A percentile compares a stretch with the other conserved stretches of the same genome.
phyloP scores from a whole-genome alignment of 2,113 vertebrate species.

The Odocoileus hemionus region DNA sequence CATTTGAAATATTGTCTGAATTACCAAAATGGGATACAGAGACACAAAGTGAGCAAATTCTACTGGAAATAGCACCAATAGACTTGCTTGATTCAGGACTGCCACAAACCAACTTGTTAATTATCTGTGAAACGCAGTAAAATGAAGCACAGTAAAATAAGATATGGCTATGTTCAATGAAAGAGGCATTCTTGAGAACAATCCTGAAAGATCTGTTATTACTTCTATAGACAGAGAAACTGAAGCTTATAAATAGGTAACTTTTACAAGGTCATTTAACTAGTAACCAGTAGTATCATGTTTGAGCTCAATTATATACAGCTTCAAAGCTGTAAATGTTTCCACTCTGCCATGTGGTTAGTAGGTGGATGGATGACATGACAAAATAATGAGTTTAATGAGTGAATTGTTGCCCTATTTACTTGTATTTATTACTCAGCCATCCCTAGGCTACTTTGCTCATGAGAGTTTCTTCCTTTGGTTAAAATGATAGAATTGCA shows the following conservation, averaged over 20 bases:
- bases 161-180: not conserved
- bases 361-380: not conserved
- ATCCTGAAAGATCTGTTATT: not conserved
- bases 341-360: not conserved
- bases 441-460: not conserved
- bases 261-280: not conserved
- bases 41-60: not conserved
- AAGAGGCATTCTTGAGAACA: not conserved
- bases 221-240: not conserved
- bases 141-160: not conserved
- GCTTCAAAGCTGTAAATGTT: not conserved
- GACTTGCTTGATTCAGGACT: not conserved
- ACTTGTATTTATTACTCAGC: not conserved
- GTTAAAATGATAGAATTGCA: not conserved
- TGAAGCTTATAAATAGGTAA: not conserved
- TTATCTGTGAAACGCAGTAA: not conserved
- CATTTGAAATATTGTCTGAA: not conserved
- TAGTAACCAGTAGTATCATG: not conserved
- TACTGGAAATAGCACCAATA: not conserved
- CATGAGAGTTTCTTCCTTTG: not conserved
- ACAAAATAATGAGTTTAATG: not conserved
- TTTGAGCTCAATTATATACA: not conserved
- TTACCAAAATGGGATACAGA: not conserved
- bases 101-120: not conserved
- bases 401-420: not conserved